A percentile compares a stretch with the other conserved stretches of the same genome.
Conservation (phyloP, 2,113 vertebrate genomes). For the Procavia capensis region DNA sequence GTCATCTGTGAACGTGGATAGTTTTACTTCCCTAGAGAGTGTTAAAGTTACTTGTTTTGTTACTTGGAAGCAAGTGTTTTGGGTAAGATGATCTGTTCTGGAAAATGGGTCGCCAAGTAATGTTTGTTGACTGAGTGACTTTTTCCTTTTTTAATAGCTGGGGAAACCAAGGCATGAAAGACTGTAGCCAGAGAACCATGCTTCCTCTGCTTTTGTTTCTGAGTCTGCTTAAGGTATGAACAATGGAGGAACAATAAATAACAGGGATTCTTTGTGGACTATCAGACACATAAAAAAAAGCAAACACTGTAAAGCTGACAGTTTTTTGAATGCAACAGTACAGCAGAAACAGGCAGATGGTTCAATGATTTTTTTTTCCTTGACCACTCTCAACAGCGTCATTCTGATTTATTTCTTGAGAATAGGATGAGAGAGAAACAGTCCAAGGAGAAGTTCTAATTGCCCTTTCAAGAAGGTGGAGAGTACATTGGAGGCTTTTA, state of each 20-base stretch:
- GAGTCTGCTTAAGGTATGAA: background rate
- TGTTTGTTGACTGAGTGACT: background rate
- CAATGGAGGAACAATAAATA: background rate
- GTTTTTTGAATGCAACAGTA: background rate
- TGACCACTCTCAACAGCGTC: background rate
- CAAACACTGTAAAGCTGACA: background rate
- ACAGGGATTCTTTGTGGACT: background rate
- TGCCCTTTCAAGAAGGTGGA: background rate
- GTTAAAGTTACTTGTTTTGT: background rate
- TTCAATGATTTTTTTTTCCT: background rate
- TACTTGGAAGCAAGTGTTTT: background rate
- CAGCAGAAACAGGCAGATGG: background rate
- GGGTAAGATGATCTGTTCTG: background rate
- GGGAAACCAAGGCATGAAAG: background rate
- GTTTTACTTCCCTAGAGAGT: background rate
- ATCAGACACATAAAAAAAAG: background rate
- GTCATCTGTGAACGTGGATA: no score
- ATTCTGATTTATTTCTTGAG: background rate
- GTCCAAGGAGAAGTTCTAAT: background rate
- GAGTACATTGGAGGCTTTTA: background rate
- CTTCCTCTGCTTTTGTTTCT: background rate
- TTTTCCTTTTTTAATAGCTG: background rate
- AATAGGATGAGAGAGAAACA: slow-evolving; percentile 49
- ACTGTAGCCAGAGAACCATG: background rate
- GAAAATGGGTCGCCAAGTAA: slow-evolving; percentile 26